These are phyloP conservation scores for Drosophila kohkoa DNA, from an alignment of 1,140 invertebrate species.

Conservation along the genomic window DNA sequence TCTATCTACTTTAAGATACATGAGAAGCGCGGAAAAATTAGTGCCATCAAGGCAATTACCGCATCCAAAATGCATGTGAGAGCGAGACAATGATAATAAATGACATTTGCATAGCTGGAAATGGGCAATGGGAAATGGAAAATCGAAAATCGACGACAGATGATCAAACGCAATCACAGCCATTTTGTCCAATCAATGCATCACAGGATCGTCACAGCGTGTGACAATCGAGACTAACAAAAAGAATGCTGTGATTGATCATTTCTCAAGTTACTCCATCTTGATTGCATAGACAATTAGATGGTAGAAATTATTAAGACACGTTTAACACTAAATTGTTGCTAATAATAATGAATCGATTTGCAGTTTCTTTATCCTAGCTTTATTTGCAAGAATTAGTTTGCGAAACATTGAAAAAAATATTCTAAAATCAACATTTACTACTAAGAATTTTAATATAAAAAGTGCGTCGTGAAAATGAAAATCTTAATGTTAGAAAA, in stretches of 20 bases:
- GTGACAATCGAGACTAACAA: constrained; percentile 20
- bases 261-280: constrained; percentile 1
- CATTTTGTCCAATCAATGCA: constrained; percentile 36
- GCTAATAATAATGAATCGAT: too few relatives aligned
- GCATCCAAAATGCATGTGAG: constrained; percentile 30
- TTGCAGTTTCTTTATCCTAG: too few relatives aligned
- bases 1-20: constrained; percentile 5
- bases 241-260: constrained; percentile 18
- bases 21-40: constrained; percentile 45
- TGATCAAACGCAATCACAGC: neutral
- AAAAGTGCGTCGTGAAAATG: too few relatives aligned
- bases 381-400: too few relatives aligned
- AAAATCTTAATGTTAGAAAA: too few relatives aligned
- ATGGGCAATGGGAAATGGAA: neutral
- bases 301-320: neutral
- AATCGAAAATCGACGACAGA: too few relatives aligned
- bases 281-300: neutral
- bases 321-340: neutral
- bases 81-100: constrained; percentile 28
- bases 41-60: constrained; percentile 41
- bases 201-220: constrained; percentile 40
- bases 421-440: too few relatives aligned
- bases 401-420: too few relatives aligned
- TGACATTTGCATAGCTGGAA: constrained; percentile 30
- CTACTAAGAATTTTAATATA: too few relatives aligned